phyloP scores from a whole-genome alignment of 2,113 vertebrate species.

The Cricetomys ansorgei region DNA sequence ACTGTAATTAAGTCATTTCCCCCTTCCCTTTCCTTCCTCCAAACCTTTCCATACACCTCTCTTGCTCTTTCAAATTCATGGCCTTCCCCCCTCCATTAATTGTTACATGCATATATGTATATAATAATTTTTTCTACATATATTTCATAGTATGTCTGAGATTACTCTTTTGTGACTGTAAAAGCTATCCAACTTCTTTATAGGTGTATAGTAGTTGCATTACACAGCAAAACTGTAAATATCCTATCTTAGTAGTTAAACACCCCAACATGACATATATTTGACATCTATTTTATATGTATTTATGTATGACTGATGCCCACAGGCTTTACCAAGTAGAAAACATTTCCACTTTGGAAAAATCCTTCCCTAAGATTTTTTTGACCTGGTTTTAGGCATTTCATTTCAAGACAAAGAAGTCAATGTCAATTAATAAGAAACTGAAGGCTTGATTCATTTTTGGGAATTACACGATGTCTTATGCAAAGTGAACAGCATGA shows the following conservation, averaged over 20 bases:
- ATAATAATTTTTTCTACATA: neutral
- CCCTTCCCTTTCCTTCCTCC: neutral
- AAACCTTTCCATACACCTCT: neutral
- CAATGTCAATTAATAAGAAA: neutral
- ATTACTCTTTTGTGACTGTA: neutral
- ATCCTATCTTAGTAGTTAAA: neutral
- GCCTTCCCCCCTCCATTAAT: neutral
- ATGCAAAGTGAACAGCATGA: neutral
- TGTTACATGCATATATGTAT: neutral
- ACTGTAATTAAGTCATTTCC: neutral
- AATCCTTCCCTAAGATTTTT: neutral
- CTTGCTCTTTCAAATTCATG: neutral
- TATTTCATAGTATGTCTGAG: neutral
- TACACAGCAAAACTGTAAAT: neutral
- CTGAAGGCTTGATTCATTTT: neutral
- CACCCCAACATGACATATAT: neutral
- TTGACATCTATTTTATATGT: neutral
- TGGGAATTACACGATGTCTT: neutral
- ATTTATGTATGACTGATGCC: neutral
- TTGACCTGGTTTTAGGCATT: neutral
- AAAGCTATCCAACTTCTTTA: neutral
- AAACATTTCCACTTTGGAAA: constrained; percentile 18
- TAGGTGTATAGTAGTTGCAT: neutral
- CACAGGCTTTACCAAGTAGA: neutral
- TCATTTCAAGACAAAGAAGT: neutral